Conservation (phyloP, 2,888 invertebrate species). For the Conistra vaccinii region DNA sequence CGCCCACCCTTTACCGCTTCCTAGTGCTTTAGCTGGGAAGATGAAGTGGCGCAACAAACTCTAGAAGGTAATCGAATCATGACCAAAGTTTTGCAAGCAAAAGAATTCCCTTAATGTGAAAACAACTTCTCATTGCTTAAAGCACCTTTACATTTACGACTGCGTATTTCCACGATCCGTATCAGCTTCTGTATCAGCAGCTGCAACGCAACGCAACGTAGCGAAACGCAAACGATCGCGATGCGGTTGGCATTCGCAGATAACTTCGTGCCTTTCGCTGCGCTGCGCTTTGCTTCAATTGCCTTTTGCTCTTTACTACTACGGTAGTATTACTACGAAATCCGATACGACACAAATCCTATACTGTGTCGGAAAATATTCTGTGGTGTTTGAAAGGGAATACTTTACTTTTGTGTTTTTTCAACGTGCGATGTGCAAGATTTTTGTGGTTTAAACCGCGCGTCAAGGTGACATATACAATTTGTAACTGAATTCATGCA, state of each 20-base stretch:
- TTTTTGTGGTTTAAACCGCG: neutral
- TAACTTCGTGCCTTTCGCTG: slow-evolving; percentile 25
- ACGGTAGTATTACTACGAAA: slow-evolving; percentile 26
- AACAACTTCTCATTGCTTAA: neutral
- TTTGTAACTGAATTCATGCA: no score
- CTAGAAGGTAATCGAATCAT: neutral
- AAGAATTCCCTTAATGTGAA: neutral
- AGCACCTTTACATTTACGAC: neutral
- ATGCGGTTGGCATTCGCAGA: slow-evolving; percentile 21
- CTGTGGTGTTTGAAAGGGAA: slow-evolving; percentile 7
- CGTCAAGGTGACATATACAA: neutral
- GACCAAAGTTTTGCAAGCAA: neutral
- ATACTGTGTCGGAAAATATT: neutral
- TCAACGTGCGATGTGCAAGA: neutral
- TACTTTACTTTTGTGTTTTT: slow-evolving; percentile 6
- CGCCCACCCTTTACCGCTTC: no score
- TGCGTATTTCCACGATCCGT: slow-evolving; percentile 5
- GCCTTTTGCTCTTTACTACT: slow-evolving; percentile 16
- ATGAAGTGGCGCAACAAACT: neutral
- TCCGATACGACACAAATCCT: slow-evolving; percentile 6
- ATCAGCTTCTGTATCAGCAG: neutral
- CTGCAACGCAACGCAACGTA: slow-evolving; percentile 7
- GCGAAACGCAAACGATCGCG: slow-evolving; percentile 20
- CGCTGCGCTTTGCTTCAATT: slow-evolving; percentile 24
- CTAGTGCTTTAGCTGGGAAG: no score